Base-by-base conservation (phyloP, 2,888 invertebrate genomes). In the Lepas anatifera region DNA sequence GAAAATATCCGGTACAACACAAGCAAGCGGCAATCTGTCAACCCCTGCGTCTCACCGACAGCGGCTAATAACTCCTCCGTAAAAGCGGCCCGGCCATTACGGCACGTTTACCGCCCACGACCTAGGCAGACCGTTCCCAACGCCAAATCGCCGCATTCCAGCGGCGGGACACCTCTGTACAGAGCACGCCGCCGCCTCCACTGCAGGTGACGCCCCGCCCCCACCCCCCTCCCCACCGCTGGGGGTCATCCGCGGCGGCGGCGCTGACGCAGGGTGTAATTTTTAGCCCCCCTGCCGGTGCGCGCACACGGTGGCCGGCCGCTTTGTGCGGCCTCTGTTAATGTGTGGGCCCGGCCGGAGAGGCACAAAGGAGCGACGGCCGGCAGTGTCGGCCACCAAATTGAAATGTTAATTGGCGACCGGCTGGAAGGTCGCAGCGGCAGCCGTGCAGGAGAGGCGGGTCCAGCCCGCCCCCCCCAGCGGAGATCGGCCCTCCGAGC, bases 331-430 rank as follows among this genome's bases (percentile, higher is more conserved):
- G 58, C 13, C 29, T n/a, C n/a, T 4, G 32, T 13, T 58, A 22
- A 58, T 18, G 32, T 0, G 58, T 32, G 13, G 32, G 29, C 3
- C 2, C 27, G 58, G 32, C 29, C 32, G 58, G 18, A 13, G 11
- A 4, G 41, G 16, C 41, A 58, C 58, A 58, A 29, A 58, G 58
- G 8, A 13, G 4, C 11, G 27, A 2, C 32, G 32, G 58, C 18
- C 32, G 32, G 58, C 32, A 22, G 18, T 16, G 18, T 3, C 32
- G 58, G 32, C 27, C 32, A 4, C 58, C 27, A 58, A 58, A 58
- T 58, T 58, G 58, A 58, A 58, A 58, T 58, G 58, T 58, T 58
- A 58, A 58, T 58, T 58, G 58, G 18, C 58, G 58, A 2, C 13
- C 27, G 58, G 32, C 10, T 18, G 3, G 58, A n/a, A n/a, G n/a